A percentile compares a stretch with the other conserved stretches of the same genome.
Evolutionary conservation across 2,797 vertebrate species (phyloP).

Genomic region (Pogoniulus pusillus): DNA sequence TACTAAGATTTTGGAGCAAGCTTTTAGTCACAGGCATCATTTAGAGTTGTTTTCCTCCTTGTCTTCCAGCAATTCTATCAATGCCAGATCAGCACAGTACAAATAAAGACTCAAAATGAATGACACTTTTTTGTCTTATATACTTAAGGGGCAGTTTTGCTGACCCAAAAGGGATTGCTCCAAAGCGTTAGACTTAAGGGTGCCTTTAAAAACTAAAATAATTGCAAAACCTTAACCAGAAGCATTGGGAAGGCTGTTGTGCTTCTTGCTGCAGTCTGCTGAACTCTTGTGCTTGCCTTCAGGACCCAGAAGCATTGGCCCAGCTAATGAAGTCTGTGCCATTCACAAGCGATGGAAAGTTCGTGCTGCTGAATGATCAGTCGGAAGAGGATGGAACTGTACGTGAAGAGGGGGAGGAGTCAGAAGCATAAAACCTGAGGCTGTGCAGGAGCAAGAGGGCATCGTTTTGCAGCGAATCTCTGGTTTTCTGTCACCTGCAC

Average conservation of each 20-base stretch:
- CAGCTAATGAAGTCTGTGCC: conserved; percentile 93
- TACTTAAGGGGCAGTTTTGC: not conserved
- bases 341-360: conserved; percentile 92
- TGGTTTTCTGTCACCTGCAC: conserved; percentile 16
- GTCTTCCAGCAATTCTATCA: not conserved
- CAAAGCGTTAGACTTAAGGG: not conserved
- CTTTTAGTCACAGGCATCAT: not conserved
- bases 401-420: conserved; percentile 84
- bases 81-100: not conserved
- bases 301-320: conserved; percentile 94
- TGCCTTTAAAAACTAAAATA: not conserved
- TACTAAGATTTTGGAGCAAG: not conserved
- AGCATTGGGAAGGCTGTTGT: rapidly evolving
- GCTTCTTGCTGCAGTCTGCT: not conserved
- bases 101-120: not conserved
- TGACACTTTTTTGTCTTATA: not conserved
- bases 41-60: not conserved
- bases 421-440: conserved; percentile 84
- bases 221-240: not conserved
- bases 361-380: conserved; percentile 83
- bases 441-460: not conserved
- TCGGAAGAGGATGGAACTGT: conserved; percentile 77
- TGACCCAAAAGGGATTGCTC: not conserved
- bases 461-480: not conserved
- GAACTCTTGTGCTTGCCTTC: not conserved